These are phyloP conservation scores for Mellivora capensis DNA, from an alignment of 2,113 vertebrate genomes.

Conservation along the genomic window DNA sequence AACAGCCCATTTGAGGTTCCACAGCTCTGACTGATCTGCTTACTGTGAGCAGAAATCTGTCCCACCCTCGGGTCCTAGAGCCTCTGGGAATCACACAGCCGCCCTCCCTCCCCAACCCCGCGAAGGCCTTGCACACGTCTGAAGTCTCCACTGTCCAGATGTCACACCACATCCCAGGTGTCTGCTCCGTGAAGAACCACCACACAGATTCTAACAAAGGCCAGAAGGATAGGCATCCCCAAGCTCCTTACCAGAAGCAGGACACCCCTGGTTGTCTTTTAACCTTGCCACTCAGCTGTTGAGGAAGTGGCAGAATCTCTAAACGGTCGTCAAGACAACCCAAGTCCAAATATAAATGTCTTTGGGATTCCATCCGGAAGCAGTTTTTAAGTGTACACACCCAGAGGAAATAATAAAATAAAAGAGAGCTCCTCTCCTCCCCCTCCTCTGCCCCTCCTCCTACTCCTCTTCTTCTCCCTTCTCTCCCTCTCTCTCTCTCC, in stretches of 20 bases:
- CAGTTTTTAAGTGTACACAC: constrained; percentile 19
- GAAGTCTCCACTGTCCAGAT: neutral
- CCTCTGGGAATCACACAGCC: neutral
- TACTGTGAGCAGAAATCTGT: neutral
- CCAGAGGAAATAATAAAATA: constrained; percentile 33
- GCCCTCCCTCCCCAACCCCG: too few relatives aligned
- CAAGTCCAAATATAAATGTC: constrained; percentile 62
- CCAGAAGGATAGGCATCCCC: neutral
- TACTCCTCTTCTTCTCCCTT: neutral
- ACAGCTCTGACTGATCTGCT: neutral
- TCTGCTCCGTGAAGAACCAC: neutral
- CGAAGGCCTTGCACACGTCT: neutral
- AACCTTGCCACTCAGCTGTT: neutral
- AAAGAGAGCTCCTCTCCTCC: neutral
- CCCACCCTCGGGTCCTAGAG: neutral
- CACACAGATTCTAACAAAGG: neutral
- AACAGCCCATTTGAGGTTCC: neutral
- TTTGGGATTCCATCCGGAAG: constrained; percentile 39
- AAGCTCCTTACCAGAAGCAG: neutral
- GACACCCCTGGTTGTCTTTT: neutral
- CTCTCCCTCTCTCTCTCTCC: neutral
- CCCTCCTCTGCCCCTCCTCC: too few relatives aligned
- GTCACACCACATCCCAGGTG: neutral
- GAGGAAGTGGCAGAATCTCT: constrained; percentile 55
- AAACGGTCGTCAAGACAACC: constrained; percentile 62